Evolutionary conservation across 2,797 vertebrate genomes (phyloP).

Genomic region (Cynopterus sphinx): DNA sequence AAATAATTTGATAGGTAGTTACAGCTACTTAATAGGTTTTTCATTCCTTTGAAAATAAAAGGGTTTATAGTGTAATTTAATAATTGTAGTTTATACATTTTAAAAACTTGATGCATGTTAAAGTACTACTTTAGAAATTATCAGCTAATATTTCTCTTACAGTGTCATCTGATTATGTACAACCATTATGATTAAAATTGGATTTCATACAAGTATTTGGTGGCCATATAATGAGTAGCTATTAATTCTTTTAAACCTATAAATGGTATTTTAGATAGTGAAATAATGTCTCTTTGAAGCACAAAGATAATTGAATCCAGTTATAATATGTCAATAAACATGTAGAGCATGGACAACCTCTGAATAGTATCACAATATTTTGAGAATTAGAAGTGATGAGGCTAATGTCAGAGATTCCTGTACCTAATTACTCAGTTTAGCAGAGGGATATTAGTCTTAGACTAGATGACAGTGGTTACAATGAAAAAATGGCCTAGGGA

Average conservation of each 20-base stretch:
- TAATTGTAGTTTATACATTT: slow-evolving; percentile 15
- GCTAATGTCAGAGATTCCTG: background rate
- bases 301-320: slow-evolving; percentile 41
- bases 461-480: background rate
- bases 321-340: slow-evolving; percentile 22
- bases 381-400: background rate
- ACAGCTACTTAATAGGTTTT: background rate
- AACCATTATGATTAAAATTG: slow-evolving; percentile 51
- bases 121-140: slow-evolving; percentile 20
- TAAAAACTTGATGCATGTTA: slow-evolving; percentile 11
- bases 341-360: background rate
- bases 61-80: background rate
- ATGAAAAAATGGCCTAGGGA: background rate
- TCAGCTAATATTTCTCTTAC: slow-evolving; percentile 45
- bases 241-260: slow-evolving; percentile 52
- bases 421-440: slow-evolving; percentile 9
- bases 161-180: background rate
- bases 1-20: background rate
- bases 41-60: slow-evolving; percentile 49
- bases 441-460: background rate
- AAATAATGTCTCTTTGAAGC: slow-evolving; percentile 37
- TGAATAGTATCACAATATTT: slow-evolving; percentile 6
- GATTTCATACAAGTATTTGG: slow-evolving; percentile 51
- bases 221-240: background rate
- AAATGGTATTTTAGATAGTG: slow-evolving; percentile 25